Conservation (phyloP, 2,797 vertebrate species). For the Sternarchorhynchus goeldii region DNA sequence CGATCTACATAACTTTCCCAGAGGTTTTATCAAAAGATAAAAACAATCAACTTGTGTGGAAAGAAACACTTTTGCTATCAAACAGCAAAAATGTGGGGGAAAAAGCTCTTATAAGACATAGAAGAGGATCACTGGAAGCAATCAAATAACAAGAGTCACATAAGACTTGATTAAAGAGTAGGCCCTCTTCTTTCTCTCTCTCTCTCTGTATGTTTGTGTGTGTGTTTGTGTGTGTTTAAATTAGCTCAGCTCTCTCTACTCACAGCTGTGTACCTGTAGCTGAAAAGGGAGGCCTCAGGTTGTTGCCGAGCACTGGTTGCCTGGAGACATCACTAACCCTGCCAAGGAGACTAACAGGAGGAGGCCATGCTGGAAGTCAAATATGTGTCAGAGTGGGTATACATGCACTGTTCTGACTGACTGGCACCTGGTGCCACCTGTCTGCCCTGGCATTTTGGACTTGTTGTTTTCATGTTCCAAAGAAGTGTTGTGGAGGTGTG, state of each 20-base stretch:
- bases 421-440: slow-evolving; percentile 51
- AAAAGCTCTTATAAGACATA: background rate
- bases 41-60: background rate
- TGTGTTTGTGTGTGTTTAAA: background rate
- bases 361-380: slow-evolving; percentile 8
- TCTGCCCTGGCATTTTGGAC: background rate
- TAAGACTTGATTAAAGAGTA: background rate
- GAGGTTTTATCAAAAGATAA: background rate
- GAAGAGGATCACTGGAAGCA: background rate
- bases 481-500: background rate
- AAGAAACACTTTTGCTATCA: background rate
- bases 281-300: slow-evolving; percentile 53
- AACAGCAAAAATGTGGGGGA: background rate
- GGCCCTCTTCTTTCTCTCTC: background rate
- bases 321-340: slow-evolving; percentile 41
- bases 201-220: background rate
- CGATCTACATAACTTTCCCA: background rate
- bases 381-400: slow-evolving; percentile 43
- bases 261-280: slow-evolving; percentile 53
- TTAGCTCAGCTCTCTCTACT: slow-evolving; percentile 16
- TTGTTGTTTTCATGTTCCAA: background rate
- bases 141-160: background rate
- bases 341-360: slow-evolving; percentile 49
- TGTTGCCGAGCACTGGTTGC: slow-evolving; percentile 48
- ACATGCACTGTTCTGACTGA: slow-evolving; percentile 53